Base-by-base conservation (phyloP, 2,797 vertebrate genomes). In the Chelmon rostratus region DNA sequence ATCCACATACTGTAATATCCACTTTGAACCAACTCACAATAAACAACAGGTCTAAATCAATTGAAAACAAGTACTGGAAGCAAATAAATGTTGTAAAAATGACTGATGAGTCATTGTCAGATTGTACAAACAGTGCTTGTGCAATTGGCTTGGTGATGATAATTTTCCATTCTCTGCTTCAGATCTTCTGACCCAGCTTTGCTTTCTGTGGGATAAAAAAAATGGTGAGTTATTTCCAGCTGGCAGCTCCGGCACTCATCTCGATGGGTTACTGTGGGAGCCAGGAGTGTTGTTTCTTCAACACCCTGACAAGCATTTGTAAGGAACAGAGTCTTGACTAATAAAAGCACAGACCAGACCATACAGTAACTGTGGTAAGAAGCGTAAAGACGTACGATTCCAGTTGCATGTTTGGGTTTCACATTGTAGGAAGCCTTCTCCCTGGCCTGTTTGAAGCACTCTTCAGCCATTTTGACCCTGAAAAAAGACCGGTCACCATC, bases 111-210 rank as follows among this genome's bases (percentile, higher is more conserved):
- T 71, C 35, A 61, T 47, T 50, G 73, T 81, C 74, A 76, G 89
- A 93, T 90, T 90, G 90, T 90, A 82, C 75, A 85, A 88, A 88
- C 84, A 71, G 49, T 31, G 64, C 80, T 90, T 83, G 81, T 83
- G 85, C 89, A 91, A 85, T 38, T 61, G 78, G 70, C 81, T 89
- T 37, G 49, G 58, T 58, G 82, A 87, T 86, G 79, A 82, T 83
- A 16, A 79, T 90, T 91, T 90, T 90, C 87, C 90, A 77, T 83
- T 78, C 79, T 78, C 78, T 44, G 82, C 84, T 67, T 98, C 95
- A 99, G 83, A 97, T 98, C 95, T 98, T 98, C 96, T 97, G 97
- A 89, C 96, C 96, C 95, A 99, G 95, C 92, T 99, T 99, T 91
- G 97, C 97, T 98, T 99, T 99, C 97, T 98, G 96, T 88, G 93